phyloP scores from a whole-genome alignment of 2,113 vertebrate genomes.

The Lutjanus erythropterus region DNA sequence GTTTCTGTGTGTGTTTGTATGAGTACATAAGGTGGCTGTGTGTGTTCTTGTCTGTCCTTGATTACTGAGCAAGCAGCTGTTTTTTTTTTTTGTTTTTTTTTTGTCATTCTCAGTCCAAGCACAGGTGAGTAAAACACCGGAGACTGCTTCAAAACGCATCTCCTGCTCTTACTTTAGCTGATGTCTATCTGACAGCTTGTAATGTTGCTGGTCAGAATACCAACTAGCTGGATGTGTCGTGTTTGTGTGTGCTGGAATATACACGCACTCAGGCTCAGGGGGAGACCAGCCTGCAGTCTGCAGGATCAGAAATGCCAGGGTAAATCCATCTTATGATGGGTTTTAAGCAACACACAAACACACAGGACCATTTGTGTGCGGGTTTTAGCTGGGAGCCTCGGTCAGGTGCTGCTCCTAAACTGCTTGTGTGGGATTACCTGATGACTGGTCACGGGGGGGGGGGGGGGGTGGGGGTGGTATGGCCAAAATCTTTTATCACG shows the following conservation, averaged over 20 bases:
- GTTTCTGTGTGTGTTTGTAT: slow-evolving; percentile 2
- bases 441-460: slow-evolving; percentile 13
- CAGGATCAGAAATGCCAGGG: slow-evolving; percentile 62
- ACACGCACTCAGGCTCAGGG: slow-evolving; percentile 33
- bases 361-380: slow-evolving; percentile 41
- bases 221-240: slow-evolving; percentile 50
- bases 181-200: slow-evolving; percentile 65
- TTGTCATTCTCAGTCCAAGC: slow-evolving; percentile 48
- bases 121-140: slow-evolving; percentile 56
- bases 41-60: slow-evolving; percentile 14
- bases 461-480: no score
- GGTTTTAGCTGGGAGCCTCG: slow-evolving; percentile 37
- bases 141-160: slow-evolving; percentile 57
- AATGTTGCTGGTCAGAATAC: slow-evolving; percentile 61
- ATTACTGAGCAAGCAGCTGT: slow-evolving; percentile 2
- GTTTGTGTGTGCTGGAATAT: slow-evolving; percentile 42
- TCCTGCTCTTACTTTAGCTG: slow-evolving; percentile 44
- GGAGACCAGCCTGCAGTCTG: slow-evolving; percentile 42
- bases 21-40: slow-evolving; percentile 1
- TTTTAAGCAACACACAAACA: slow-evolving; percentile 48
- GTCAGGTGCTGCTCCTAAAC: slow-evolving; percentile 56
- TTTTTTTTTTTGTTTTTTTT: slow-evolving; percentile 13
- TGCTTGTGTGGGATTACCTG: slow-evolving; percentile 54
- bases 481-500: no score
- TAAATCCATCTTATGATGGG: slow-evolving; percentile 64